Conservation (phyloP, 2,113 vertebrate species). For the Myotis lucifugus region DNA sequence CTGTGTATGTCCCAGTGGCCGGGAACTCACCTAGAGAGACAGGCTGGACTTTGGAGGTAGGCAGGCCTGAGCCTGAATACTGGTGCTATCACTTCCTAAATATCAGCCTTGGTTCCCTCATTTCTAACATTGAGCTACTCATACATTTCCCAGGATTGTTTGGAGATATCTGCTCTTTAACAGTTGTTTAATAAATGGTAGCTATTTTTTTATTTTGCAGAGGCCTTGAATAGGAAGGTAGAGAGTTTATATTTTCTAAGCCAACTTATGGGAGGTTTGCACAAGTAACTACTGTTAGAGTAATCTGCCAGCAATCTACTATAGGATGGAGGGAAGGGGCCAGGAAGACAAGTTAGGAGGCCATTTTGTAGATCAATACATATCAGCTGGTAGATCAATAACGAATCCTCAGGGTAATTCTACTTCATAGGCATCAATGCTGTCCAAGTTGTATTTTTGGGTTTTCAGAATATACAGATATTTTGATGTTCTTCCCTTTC, state of each 20-base stretch:
- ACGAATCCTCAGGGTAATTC: background rate
- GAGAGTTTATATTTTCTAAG: background rate
- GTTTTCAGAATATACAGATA: background rate
- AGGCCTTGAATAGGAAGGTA: background rate
- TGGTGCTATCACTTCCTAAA: background rate
- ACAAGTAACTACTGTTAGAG: background rate
- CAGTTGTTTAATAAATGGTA: background rate
- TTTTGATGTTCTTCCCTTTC: background rate
- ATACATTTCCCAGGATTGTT: background rate
- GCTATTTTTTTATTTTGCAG: background rate
- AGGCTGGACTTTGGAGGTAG: background rate
- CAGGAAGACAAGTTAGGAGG: background rate
- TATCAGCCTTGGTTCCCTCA: background rate
- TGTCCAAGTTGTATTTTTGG: background rate
- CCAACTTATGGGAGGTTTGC: background rate
- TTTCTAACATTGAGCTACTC: background rate
- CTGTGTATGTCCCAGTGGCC: background rate
- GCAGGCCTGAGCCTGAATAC: background rate
- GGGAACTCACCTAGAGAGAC: background rate
- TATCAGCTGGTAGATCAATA: background rate
- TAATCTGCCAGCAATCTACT: background rate
- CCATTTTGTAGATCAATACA: too few relatives aligned
- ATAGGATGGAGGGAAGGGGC: fast-evolving
- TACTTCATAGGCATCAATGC: background rate
- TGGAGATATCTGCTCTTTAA: background rate